Percentiles rank a stretch among this genome's conserved stretches.
Evolutionary conservation across 2,888 invertebrate genomes (phyloP).

Genomic region (Ommatoiulus sabulosus): DNA sequence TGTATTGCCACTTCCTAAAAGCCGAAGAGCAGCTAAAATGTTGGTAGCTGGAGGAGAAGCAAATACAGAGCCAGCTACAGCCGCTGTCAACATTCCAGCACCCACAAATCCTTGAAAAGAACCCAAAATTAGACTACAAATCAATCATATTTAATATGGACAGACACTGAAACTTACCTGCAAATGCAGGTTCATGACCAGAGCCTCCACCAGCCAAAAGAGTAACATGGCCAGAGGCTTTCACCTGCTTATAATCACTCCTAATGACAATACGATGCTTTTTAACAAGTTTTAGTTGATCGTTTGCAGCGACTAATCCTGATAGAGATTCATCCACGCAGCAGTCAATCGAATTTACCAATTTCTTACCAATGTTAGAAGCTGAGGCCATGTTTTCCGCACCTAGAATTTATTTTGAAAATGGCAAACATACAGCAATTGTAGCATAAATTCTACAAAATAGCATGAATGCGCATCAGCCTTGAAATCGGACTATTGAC

Average conservation of each 20-base stretch:
- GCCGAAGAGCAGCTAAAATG: conserved; percentile 76
- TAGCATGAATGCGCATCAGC: not conserved
- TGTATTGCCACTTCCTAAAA: conserved; percentile 72
- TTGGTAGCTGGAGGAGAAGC: conserved; percentile 80
- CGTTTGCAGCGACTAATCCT: conserved; percentile 72
- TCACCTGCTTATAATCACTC: conserved; percentile 68
- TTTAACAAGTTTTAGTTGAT: conserved; percentile 71
- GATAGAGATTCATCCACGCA: conserved; percentile 73
- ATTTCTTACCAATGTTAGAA: conserved; percentile 68
- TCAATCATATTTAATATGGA: too few relatives aligned
- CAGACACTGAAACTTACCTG: conserved; percentile 65
- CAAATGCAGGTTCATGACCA: conserved; percentile 81
- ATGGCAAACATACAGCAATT: not conserved
- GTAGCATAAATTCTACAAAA: not conserved
- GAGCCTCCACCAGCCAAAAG: conserved; percentile 83
- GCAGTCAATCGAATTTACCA: conserved; percentile 70
- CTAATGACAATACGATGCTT: conserved; percentile 72
- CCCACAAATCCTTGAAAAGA: conserved; percentile 80
- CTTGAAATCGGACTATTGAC: not conserved
- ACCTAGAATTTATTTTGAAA: not conserved
- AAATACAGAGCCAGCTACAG: conserved; percentile 80
- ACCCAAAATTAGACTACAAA: too few relatives aligned
- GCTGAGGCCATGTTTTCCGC: not conserved
- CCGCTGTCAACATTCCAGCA: conserved; percentile 81
- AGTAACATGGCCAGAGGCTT: conserved; percentile 70